Evolutionary conservation across 2,888 invertebrate species (phyloP), one percentile per base, ranked within the genome.

Genomic region (Drosophila subsilvestris): DNA sequence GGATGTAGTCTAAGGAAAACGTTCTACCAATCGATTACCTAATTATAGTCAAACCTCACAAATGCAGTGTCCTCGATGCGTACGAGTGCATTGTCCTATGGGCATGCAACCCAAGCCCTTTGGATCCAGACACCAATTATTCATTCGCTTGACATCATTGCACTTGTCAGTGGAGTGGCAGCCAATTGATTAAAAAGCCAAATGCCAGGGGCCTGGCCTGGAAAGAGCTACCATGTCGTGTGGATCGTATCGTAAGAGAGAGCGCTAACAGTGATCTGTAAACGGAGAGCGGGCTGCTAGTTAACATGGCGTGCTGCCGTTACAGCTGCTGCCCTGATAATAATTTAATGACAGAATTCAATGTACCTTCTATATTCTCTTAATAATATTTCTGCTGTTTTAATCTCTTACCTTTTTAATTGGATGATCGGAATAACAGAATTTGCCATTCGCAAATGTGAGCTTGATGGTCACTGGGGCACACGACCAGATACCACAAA

Each of bases 391-490:
- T 9, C 27, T 27, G 8, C 2, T 27, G 27, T 27, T 27, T 27
- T 27, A 9, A 27, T 27, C 27, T 9, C 27, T 27, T 1, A 8
- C 9, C 27, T 9, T 27, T 9, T 27, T 27, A 0, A 2, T 37
- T 37, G 14, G 37, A 37, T 37, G 14, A n/a, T 37, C 14, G 9
- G 1, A 14, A 6, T 14, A 37, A 1, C 90, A 97, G 97, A 95
- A 86, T 94, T 93, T 73, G 96, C 96, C 1, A 94, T 93, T 88
- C 94, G 96, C 70, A 93, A 93, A 44, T 97, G 97, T 88, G 94
- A 94, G 3, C 83, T 92, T 0, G 93, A 94, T 27, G 97, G 97
- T 0, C 91, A 92, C 2, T 97, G 97, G 97, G 93, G 94, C 63
- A 93, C 94, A 63, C 90, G 93, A 75, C 91, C 93, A 83, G 92